A percentile compares a stretch with the other conserved stretches of the same genome.
These are phyloP conservation scores for Sarcophilus harrisii DNA, from an alignment of 2,797 vertebrate genomes.

Conservation along the genomic window DNA sequence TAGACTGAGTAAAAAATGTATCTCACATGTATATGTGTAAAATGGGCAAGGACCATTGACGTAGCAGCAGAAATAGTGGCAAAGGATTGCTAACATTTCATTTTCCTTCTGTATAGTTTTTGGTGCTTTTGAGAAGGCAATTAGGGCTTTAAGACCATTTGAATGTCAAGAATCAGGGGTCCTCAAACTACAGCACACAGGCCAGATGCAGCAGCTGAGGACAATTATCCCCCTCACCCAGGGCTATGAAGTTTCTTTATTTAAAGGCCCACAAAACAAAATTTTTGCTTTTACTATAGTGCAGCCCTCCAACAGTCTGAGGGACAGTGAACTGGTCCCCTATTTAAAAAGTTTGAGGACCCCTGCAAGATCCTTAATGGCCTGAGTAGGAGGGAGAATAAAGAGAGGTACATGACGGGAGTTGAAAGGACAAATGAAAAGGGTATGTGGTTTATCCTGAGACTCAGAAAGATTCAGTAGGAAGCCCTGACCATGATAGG, in stretches of 20 bases:
- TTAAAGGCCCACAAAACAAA: too few relatives aligned
- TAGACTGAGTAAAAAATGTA: not conserved
- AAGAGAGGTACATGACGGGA: not conserved
- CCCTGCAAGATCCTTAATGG: not conserved
- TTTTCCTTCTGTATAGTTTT: not conserved
- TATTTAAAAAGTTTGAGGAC: too few relatives aligned
- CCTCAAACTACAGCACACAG: too few relatives aligned
- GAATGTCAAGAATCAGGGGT: too few relatives aligned
- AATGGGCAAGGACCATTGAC: not conserved
- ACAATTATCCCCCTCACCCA: too few relatives aligned
- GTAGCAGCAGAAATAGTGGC: not conserved
- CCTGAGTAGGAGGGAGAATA: not conserved
- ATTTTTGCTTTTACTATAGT: too few relatives aligned
- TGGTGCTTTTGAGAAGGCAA: not conserved
- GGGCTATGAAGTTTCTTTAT: too few relatives aligned
- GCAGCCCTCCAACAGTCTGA: too few relatives aligned
- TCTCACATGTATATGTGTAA: not conserved
- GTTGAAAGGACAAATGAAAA: not conserved
- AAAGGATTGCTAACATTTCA: not conserved
- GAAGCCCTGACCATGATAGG: not conserved
- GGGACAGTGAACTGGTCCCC: too few relatives aligned
- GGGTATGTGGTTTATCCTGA: not conserved
- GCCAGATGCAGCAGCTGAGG: too few relatives aligned
- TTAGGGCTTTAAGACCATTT: not conserved
- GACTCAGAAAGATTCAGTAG: not conserved